Conservation (phyloP, 2,113 vertebrate species). For the Sander lucioperca region DNA sequence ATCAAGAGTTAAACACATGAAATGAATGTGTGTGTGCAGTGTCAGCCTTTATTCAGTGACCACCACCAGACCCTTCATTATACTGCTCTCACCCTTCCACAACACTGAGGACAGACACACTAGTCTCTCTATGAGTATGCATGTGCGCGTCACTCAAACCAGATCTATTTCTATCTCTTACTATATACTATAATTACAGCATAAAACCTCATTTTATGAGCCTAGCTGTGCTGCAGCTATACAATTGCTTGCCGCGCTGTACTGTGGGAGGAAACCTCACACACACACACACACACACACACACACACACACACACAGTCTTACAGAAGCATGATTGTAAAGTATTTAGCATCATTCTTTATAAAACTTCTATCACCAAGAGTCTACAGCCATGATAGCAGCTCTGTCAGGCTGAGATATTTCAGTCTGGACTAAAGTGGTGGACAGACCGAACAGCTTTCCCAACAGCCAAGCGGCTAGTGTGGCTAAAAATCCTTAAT, state of each 20-base stretch:
- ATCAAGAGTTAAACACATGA: slow-evolving; percentile 53
- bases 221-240: slow-evolving; percentile 30
- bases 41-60: slow-evolving; percentile 71
- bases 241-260: neutral
- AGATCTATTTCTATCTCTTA: slow-evolving; percentile 73
- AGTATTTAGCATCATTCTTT: neutral
- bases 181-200: slow-evolving; percentile 75
- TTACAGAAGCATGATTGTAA: neutral
- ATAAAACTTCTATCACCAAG: neutral
- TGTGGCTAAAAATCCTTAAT: neutral
- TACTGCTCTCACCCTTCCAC: slow-evolving; percentile 20
- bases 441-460: neutral
- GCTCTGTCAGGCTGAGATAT: neutral
- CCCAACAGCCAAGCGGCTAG: neutral
- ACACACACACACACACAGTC: neutral
- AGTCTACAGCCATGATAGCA: neutral
- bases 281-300: slow-evolving; percentile 2
- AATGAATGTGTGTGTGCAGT: slow-evolving; percentile 42
- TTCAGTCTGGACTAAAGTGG: neutral
- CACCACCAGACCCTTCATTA: slow-evolving; percentile 65
- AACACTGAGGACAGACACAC: slow-evolving; percentile 42
- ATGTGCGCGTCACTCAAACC: slow-evolving; percentile 63
- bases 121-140: slow-evolving; percentile 21
- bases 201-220: slow-evolving; percentile 61
- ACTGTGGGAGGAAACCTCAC: slow-evolving; percentile 43